Evolutionary conservation across 2,113 vertebrate species (phyloP).

Genomic region (Phalacrocorax pelagicus): DNA sequence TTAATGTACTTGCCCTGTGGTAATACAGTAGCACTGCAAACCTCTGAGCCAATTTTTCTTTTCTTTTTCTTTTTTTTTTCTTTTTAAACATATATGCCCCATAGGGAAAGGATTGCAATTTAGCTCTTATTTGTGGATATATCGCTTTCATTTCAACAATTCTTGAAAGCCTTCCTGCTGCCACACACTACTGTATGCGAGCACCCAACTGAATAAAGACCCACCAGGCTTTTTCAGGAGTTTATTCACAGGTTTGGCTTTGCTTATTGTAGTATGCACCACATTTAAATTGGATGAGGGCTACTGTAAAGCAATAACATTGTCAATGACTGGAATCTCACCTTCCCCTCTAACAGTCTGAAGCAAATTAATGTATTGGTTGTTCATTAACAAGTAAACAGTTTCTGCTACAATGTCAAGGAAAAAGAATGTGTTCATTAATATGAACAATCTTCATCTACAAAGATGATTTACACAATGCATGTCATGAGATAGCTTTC

Average conservation of each 20-base stretch:
- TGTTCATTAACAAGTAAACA: slow-evolving; percentile 70
- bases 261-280: slow-evolving; percentile 81
- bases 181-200: neutral
- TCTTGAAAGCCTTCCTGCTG: slow-evolving; percentile 57
- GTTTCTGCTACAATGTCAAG: slow-evolving; percentile 76
- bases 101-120: slow-evolving; percentile 70
- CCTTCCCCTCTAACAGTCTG: slow-evolving; percentile 75
- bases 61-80: slow-evolving; percentile 1
- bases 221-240: slow-evolving; percentile 70
- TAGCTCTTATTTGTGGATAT: slow-evolving; percentile 67
- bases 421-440: slow-evolving; percentile 67
- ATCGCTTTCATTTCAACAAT: slow-evolving; percentile 61
- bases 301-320: slow-evolving; percentile 75
- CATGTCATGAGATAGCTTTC: slow-evolving; percentile 68
- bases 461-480: slow-evolving; percentile 76
- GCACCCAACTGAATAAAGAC: slow-evolving; percentile 69
- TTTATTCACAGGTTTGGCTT: slow-evolving; percentile 86
- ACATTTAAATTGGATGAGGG: slow-evolving; percentile 76
- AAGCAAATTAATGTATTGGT: slow-evolving; percentile 78
- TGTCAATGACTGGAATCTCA: slow-evolving; percentile 73
- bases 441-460: slow-evolving; percentile 70
- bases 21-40: slow-evolving; percentile 57
- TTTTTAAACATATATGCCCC: slow-evolving; percentile 67
- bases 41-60: slow-evolving; percentile 72
- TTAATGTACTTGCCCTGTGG: slow-evolving; percentile 69